phyloP scores from a whole-genome alignment of 2,113 vertebrate genomes.

The Zosterops pallidus region DNA sequence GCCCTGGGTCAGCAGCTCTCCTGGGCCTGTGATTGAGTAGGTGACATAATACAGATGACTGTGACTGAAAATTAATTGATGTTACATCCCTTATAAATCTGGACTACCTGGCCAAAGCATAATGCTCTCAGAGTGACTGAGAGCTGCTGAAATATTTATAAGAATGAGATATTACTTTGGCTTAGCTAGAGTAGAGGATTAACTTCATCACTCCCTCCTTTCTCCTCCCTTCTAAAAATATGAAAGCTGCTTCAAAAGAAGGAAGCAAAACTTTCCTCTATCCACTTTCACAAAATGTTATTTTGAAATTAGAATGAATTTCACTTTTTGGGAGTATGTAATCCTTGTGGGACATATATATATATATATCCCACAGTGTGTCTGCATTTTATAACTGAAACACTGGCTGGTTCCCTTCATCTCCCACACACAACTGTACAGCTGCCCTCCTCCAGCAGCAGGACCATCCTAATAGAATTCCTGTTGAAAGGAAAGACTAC shows the following conservation, averaged over 20 bases:
- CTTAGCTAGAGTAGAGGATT: background rate
- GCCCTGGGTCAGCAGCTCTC: background rate
- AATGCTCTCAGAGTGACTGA: slow-evolving; percentile 15
- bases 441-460: background rate
- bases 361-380: background rate
- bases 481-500: background rate
- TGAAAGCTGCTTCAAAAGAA: background rate
- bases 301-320: slow-evolving; percentile 10
- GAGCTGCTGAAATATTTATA: slow-evolving; percentile 45
- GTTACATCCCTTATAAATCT: slow-evolving; percentile 26
- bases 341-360: background rate
- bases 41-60: slow-evolving; percentile 21
- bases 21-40: background rate
- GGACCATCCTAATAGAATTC: background rate
- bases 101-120: background rate
- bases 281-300: background rate
- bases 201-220: background rate
- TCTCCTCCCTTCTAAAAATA: background rate
- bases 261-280: background rate
- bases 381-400: background rate
- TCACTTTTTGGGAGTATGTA: background rate
- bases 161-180: slow-evolving; percentile 27
- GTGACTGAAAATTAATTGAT: slow-evolving; percentile 42
- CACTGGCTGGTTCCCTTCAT: background rate
- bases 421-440: background rate